Base-by-base conservation (phyloP, 2,888 invertebrate genomes). In the Camponotus fellah region DNA sequence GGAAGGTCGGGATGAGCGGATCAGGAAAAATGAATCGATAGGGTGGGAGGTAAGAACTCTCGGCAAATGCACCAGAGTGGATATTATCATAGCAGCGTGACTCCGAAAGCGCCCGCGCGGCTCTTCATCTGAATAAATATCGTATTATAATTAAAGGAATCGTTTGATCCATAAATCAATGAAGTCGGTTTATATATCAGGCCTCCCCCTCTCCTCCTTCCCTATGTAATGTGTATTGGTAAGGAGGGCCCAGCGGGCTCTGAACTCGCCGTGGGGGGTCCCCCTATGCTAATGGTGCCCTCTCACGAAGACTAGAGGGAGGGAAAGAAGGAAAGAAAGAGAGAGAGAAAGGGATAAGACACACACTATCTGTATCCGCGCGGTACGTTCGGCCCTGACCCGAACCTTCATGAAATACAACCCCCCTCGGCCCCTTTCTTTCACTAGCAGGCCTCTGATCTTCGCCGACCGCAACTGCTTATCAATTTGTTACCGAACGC, bases 71-170 rank as follows among this genome's bases (percentile, higher is more conserved):
- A 60, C 46, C 71, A 34, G 79, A n/a, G 74, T 75, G 46, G 56
- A 87, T 83, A 94, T 94, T 94, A 94, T 89, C 94, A 94, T 92
- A 93, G 93, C 93, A 94, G 93, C 94, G 93, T 94, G 94, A 94
- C 94, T 94, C 91, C 92, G 91, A 90, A 53, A 53, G 85, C 83
- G 84, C 80, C 91, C 88, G 91, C 91, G 91, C 90, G 91, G 88
- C 92, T 92, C 49, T n/a, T 53, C 93, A 94, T 95, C 93, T 94
- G 95, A 95, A 95, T 95, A 95, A 95, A 95, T 94, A 94, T 94
- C 94, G 93, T 94, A 94, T 95, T 94, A 94, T 95, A 95, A 95
- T 95, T 95, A 95, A 95, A 95, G 93, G 94, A 93, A 95, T 94
- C 93, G 93, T 92, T 92, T 92, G 93, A 92, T 91, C 90, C 93